phyloP scores from a whole-genome alignment of 2,113 vertebrate genomes.

The Meriones unguiculatus region DNA sequence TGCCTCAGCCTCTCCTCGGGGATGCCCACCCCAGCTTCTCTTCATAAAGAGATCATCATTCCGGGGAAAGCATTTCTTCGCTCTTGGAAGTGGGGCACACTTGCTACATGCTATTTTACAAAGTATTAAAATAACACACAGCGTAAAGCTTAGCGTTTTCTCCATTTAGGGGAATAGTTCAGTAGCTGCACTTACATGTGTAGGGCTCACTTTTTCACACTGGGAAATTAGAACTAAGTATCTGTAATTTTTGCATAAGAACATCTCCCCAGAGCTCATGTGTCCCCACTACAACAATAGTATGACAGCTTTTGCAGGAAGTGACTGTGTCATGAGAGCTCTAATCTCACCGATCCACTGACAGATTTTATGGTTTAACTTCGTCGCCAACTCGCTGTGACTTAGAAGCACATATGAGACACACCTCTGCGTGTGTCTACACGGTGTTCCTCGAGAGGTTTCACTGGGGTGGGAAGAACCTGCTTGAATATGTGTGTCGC shows the following conservation, averaged over 20 bases:
- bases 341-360: not conserved
- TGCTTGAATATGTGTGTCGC: not conserved
- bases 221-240: not conserved
- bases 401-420: not conserved
- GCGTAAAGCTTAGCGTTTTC: not conserved
- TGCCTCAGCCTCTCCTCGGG: not conserved
- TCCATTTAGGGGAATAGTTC: not conserved
- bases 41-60: not conserved
- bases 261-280: not conserved
- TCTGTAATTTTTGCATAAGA: not conserved
- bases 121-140: not conserved
- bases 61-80: not conserved
- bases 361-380: not conserved
- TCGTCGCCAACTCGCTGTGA: too few relatives aligned
- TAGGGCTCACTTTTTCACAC: not conserved
- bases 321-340: not conserved
- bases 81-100: not conserved
- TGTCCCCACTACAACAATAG: not conserved
- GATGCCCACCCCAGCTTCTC: not conserved
- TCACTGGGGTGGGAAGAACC: not conserved
- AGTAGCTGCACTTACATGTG: not conserved
- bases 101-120: not conserved
- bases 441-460: not conserved
- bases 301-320: not conserved
- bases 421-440: not conserved